These are phyloP conservation scores for Cyclargus thomasi DNA, from an alignment of 1,140 invertebrate species.

Conservation along the genomic window DNA sequence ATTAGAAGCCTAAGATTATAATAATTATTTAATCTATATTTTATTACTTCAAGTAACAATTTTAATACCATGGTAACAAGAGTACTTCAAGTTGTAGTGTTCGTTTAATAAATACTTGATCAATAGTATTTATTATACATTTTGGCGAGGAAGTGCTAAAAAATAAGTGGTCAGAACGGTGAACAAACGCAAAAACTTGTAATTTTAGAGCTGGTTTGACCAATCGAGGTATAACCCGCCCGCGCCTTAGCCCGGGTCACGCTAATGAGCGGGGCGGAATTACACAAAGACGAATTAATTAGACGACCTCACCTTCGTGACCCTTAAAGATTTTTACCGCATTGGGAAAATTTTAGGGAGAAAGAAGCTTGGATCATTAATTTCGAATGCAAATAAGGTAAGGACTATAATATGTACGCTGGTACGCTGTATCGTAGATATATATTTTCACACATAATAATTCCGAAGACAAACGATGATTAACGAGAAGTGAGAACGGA, in stretches of 20 bases:
- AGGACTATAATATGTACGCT: no score
- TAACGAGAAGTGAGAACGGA: no score
- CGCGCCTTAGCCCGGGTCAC: conserved; percentile 25
- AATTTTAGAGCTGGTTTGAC: conserved; percentile 66
- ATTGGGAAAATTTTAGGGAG: neutral
- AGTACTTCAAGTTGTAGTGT: conserved; percentile 4
- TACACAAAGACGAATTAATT: neutral
- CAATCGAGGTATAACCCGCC: conserved; percentile 50
- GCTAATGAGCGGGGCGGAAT: conserved; percentile 26
- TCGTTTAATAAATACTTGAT: neutral
- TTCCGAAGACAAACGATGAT: no score
- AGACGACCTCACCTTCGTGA: neutral
- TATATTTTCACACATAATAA: no score
- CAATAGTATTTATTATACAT: conserved; percentile 34
- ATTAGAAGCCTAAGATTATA: no score
- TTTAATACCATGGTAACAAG: neutral
- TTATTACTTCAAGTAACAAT: neutral
- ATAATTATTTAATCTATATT: no score
- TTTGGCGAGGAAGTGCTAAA: conserved; percentile 56
- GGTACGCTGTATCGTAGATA: no score
- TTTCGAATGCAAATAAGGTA: no score
- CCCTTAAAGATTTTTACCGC: neutral
- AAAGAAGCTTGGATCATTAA: no score
- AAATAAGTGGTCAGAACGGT: conserved; percentile 50
- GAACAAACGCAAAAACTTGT: conserved; percentile 61